Base-by-base conservation (phyloP, 2,888 invertebrate genomes). In the Troides oblongomaculatus region DNA sequence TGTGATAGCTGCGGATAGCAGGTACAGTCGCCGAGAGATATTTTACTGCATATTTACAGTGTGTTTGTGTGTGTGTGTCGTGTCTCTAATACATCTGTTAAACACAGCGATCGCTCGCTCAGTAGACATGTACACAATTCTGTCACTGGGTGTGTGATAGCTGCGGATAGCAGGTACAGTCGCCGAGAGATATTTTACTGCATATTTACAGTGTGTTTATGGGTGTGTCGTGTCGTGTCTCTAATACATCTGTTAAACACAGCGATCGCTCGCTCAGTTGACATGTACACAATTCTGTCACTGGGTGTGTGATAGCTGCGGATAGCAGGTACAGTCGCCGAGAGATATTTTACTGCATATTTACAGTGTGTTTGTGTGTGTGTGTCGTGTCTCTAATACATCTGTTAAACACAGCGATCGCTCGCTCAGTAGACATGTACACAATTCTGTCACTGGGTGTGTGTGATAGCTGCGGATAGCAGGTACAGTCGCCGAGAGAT, bases 111-210 rank as follows among this genome's bases (percentile, higher is more conserved):
- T 74, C 69, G 71, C 43, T 66, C 7, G 53, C 63, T 70, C 72
- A 73, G 73, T 71, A 68, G 74, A 72, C 70, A 74, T 60, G 21
- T 12, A 50, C 23, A 8, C 30, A 59, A 71, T 69, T 74, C 73
- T 75, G 76, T 75, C 76, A 77, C 78, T 79, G 76, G 75, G 74
- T 72, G 39, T 66, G 71, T 79, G 75, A 80, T 75, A 53, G 75
- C 72, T 77, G 30, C 61, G 30, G 66, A 63, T 72, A 73, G 72
- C 62, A 69, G 75, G 74, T 76, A 79, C 69, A 75, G 77, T 66
- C 62, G 36, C 12, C 57, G 57, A 23, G 57, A 7, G 1, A 7
- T 57, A 23, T 21, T 21, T 21, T 57, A 12, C 21, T 57, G 2
- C 7, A 23, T 53, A 14, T 17, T 10, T 53, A 5, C 14, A 53